Percentiles rank a stretch among this genome's conserved stretches.
Conservation (phyloP, 1,140 invertebrate genomes). For the Phenacoccus solenopsis region DNA sequence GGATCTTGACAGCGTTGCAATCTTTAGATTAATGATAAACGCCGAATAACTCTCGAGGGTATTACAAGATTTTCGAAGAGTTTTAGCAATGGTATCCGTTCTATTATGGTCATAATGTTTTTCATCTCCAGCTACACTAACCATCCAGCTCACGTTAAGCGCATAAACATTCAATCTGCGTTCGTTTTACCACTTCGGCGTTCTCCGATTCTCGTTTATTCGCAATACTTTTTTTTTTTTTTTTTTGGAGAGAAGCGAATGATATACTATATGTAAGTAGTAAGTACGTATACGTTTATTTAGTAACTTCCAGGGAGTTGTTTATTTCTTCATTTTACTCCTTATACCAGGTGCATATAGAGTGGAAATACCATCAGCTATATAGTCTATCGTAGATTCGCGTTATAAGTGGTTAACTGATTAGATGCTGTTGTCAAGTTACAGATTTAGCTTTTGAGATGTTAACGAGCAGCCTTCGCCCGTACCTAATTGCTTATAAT, state of each 20-base stretch:
- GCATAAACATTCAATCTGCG: not conserved
- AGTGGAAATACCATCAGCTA: no score
- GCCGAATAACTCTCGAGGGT: not conserved
- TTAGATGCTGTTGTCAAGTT: no score
- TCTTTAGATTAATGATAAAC: not conserved
- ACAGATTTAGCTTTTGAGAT: no score
- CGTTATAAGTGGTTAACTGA: no score
- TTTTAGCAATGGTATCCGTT: not conserved
- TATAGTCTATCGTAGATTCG: no score
- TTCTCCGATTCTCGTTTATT: not conserved
- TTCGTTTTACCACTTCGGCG: not conserved
- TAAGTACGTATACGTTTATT: no score
- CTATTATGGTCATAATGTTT: constrained; percentile 3
- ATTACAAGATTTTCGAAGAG: not conserved
- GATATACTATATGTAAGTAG: no score
- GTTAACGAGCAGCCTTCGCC: no score
- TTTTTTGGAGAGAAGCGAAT: not conserved
- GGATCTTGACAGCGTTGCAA: not conserved
- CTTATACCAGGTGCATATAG: no score
- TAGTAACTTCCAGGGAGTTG: no score
- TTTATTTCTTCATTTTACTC: no score
- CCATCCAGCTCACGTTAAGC: not conserved
- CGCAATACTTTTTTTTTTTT: not conserved
- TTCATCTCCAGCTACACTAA: constrained; percentile 1
- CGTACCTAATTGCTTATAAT: no score